phyloP scores from a whole-genome alignment of 2,797 vertebrate species.

The Chaunax sp. region DNA sequence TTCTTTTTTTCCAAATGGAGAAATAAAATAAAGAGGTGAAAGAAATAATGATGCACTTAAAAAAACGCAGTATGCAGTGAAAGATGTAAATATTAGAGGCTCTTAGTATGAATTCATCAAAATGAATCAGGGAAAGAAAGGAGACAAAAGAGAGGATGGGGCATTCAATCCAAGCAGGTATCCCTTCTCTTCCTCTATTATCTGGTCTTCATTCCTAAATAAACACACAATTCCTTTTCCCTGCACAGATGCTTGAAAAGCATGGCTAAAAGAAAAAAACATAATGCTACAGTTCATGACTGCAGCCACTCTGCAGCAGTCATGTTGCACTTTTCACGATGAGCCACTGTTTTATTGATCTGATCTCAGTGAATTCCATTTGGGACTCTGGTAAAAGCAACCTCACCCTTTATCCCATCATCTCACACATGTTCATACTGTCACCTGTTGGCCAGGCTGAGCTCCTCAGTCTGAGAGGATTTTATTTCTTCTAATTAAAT shows the following conservation, averaged over 20 bases:
- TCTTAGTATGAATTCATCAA: background rate
- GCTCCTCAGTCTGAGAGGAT: background rate
- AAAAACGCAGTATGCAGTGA: slow-evolving; percentile 80
- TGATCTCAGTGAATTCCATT: background rate
- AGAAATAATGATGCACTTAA: slow-evolving; percentile 26
- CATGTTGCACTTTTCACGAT: background rate
- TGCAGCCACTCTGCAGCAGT: slow-evolving; percentile 20
- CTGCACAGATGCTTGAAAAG: slow-evolving; percentile 48
- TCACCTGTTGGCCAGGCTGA: slow-evolving; percentile 51
- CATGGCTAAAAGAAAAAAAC: background rate
- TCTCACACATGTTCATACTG: too few species aligned
- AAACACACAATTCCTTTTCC: slow-evolving; percentile 57
- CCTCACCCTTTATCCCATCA: too few species aligned
- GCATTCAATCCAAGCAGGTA: background rate
- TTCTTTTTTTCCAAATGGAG: slow-evolving; percentile 42
- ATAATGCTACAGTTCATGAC: slow-evolving; percentile 38
- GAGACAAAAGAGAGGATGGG: too few species aligned
- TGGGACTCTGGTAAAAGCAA: background rate
- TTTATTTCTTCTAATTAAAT: slow-evolving; percentile 11
- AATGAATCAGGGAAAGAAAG: too few species aligned
- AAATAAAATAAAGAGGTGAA: slow-evolving; percentile 43
- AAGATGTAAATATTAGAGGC: slow-evolving; percentile 72
- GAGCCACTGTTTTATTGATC: too few species aligned
- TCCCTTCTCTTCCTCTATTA: slow-evolving; percentile 42
- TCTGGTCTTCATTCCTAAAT: slow-evolving; percentile 18